phyloP scores from a whole-genome alignment of 2,113 vertebrate species.

The Hemiscyllium ocellatum region DNA sequence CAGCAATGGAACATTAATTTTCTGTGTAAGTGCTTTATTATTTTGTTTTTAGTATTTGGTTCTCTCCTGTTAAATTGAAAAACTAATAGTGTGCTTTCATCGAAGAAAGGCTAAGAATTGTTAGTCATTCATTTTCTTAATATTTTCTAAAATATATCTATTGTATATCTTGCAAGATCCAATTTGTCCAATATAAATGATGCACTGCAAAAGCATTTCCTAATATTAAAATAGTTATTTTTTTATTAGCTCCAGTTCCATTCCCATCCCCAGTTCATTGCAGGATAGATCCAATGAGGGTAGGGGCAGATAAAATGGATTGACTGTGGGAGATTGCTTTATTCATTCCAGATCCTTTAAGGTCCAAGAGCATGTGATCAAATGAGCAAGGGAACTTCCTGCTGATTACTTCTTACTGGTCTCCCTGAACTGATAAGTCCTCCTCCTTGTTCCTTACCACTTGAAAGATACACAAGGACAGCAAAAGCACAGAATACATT shows the following conservation, averaged over 20 bases:
- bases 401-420: no score
- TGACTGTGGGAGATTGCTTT: no score
- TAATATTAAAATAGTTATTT: neutral
- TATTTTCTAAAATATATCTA: neutral
- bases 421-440: no score
- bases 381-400: no score
- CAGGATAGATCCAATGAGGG: neutral
- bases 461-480: no score
- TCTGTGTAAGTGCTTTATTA: neutral
- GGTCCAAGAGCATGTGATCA: no score
- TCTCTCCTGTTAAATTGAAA: neutral
- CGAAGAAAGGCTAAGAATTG: neutral
- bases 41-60: neutral
- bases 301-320: neutral
- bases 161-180: no score
- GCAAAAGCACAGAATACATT: no score
- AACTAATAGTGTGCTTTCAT: neutral
- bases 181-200: neutral
- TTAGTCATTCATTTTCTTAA: neutral
- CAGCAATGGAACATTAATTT: constrained; percentile 18
- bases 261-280: neutral
- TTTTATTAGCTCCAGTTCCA: neutral
- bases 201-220: neutral
- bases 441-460: no score
- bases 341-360: no score